A percentile compares a stretch with the other conserved stretches of the same genome.
phyloP scores from a whole-genome alignment of 2,113 vertebrate genomes.

The Eleginops maclovinus region DNA sequence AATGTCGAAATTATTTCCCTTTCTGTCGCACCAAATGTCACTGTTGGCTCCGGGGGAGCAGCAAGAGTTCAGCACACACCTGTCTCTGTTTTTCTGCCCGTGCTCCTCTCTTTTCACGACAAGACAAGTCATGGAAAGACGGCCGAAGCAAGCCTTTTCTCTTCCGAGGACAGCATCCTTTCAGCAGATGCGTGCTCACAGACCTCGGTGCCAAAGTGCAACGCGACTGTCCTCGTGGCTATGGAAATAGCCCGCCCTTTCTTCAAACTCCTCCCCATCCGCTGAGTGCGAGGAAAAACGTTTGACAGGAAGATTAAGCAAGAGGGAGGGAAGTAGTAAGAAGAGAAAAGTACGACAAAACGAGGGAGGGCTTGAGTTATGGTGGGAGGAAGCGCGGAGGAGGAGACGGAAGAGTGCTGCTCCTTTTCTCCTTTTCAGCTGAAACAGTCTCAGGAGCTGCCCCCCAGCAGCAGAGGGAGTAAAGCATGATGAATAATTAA shows the following conservation, averaged over 20 bases:
- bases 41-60: conserved; percentile 51
- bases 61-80: conserved; percentile 68
- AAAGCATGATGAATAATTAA: conserved; percentile 85
- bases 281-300: conserved; percentile 43
- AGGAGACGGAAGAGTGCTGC: conserved; percentile 61
- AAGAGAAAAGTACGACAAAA: conserved; percentile 35
- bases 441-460: conserved; percentile 71
- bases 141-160: conserved; percentile 35
- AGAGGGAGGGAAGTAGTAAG: conserved; percentile 18
- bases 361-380: conserved; percentile 57
- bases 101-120: conserved; percentile 62
- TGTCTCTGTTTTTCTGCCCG: conserved; percentile 58
- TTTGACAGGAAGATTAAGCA: conserved; percentile 53
- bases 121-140: conserved; percentile 30
- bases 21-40: conserved; percentile 73
- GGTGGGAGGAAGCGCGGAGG: conserved; percentile 36
- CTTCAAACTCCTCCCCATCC: conserved; percentile 8
- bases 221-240: conserved; percentile 27
- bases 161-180: conserved; percentile 42
- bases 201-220: conserved; percentile 34
- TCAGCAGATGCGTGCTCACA: conserved; percentile 43
- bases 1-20: conserved; percentile 58
- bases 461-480: conserved; percentile 74
- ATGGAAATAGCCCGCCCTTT: conserved; percentile 16
- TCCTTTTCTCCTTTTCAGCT: conserved; percentile 56